phyloP scores from a whole-genome alignment of 2,888 invertebrate genomes.

The Orthonevra nobilis region DNA sequence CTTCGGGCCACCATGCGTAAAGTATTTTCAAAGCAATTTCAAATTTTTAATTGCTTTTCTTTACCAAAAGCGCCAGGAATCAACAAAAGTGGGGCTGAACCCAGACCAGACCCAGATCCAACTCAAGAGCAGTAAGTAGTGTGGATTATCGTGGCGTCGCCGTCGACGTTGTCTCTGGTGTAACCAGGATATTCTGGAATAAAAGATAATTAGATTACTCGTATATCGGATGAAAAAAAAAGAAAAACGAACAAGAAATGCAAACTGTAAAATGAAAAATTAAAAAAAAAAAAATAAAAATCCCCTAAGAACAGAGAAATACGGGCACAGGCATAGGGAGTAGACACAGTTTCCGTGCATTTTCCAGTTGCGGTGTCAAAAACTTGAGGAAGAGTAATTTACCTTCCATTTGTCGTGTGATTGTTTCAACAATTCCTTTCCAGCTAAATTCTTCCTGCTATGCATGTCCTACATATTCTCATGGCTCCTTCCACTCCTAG shows the following conservation, averaged over 20 bases:
- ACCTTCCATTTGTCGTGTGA: conserved; percentile 40
- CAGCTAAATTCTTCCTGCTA: conserved; percentile 21
- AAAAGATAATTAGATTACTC: conserved; percentile 58
- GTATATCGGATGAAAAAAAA: too few relatives aligned
- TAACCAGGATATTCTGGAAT: conserved; percentile 33
- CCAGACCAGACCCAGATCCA: conserved; percentile 35
- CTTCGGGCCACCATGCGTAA: conserved; percentile 32
- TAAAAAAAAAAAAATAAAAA: too few relatives aligned
- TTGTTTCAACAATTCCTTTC: conserved; percentile 46
- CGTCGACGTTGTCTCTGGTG: conserved; percentile 17
- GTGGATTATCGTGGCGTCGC: conserved; percentile 35
- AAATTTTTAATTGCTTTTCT: conserved; percentile 68
- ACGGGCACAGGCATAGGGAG: background rate
- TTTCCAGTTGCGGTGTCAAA: conserved; percentile 26
- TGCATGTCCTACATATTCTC: conserved; percentile 18
- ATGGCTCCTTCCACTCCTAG: background rate
- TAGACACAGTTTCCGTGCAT: conserved; percentile 2
- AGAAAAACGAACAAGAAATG: conserved; percentile 24
- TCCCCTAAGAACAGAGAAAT: too few relatives aligned
- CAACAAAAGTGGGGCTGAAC: conserved; percentile 7
- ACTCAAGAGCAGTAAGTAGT: conserved; percentile 9
- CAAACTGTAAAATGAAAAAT: conserved; percentile 25
- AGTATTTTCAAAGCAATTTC: conserved; percentile 62
- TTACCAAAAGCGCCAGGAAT: conserved; percentile 31
- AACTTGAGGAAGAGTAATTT: conserved; percentile 24